phyloP scores from a whole-genome alignment of 2,797 vertebrate genomes.

The Thalassophryne amazonica region DNA sequence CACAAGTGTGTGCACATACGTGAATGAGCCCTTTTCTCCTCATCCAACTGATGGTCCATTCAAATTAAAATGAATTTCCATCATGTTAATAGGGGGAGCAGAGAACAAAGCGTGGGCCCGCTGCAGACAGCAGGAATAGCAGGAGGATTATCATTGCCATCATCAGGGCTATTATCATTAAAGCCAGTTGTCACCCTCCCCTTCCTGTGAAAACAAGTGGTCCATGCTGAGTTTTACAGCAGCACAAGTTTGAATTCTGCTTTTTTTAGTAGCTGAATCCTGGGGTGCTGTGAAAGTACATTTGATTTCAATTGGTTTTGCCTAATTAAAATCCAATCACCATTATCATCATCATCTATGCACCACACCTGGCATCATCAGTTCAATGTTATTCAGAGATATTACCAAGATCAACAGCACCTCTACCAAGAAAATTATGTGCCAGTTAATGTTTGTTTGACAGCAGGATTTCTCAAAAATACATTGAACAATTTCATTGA shows the following conservation, averaged over 20 bases:
- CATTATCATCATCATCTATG: too few relatives aligned
- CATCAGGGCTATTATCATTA: conserved; percentile 67
- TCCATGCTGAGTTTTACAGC: conserved; percentile 31
- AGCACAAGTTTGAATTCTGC: conserved; percentile 14
- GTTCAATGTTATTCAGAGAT: too few relatives aligned
- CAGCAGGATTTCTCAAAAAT: too few relatives aligned
- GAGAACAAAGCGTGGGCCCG: conserved; percentile 72
- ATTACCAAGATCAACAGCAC: too few relatives aligned
- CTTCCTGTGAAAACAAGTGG: conserved; percentile 19
- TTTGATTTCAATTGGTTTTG: conserved; percentile 17
- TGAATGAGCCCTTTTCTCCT: conserved; percentile 27
- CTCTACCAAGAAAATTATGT: too few relatives aligned
- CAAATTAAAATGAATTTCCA: conserved; percentile 76
- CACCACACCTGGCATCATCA: too few relatives aligned
- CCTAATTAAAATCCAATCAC: too few relatives aligned
- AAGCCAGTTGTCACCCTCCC: conserved; percentile 36
- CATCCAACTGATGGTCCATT: conserved; percentile 68
- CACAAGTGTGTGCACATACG: conserved; percentile 9
- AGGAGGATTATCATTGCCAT: conserved; percentile 65
- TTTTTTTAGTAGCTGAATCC: not conserved
- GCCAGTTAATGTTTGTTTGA: too few relatives aligned
- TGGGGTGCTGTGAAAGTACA: not conserved
- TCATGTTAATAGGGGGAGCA: conserved; percentile 66
- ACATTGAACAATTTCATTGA: too few relatives aligned
- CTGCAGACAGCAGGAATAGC: conserved; percentile 66